Evolutionary conservation across 2,797 vertebrate genomes (phyloP), one percentile per base, ranked within the genome.

Genomic region (Gallirallus australis): DNA sequence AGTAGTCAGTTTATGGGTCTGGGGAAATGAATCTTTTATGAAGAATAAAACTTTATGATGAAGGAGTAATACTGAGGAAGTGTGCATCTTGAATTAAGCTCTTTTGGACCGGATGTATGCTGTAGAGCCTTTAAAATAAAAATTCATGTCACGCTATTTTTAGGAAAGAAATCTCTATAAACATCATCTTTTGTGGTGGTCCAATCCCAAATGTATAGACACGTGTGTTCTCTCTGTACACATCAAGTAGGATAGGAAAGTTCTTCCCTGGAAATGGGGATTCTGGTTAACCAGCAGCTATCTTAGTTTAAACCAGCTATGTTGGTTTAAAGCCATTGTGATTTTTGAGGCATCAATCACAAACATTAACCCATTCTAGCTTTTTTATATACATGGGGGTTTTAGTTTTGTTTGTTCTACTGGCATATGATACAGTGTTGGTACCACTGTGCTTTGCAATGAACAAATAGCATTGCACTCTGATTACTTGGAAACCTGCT

Each of bases 11-110:
- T 97, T 98, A 97, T 81, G 96, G 95, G 95, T 81, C 89, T 89
- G 86, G 94, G 96, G 94, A 98, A 98, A 97, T 96, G 95, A 97
- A 97, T 97, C 85, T 98, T 98, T 98, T 94, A 98, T 96, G 97
- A 96, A 96, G 97, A 98, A 97, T 97, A 97, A 97, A 98, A 97
- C 92, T 97, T 97, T 88, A 80, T 95, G 97, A 95, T 96, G 95
- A 93, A 96, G 78, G 86, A 91, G 73, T 87, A 95, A 89, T 78
- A 61, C 80, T 85, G 81, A 87, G 91, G 92, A 93, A 86, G 20
- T 17, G 21, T 39, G n/a, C 63, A 94, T 88, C 91, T 95, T 92
- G 94, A 94, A 91, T 96, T 88, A 77, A 96, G 85, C 19, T 65
- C 23, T 68, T 86, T 86, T 85, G 94, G 84, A 57, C 12, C 6